Percentiles rank a stretch among this genome's conserved stretches.
Conservation (phyloP, 2,113 vertebrate species). For the Microcebus murinus region DNA sequence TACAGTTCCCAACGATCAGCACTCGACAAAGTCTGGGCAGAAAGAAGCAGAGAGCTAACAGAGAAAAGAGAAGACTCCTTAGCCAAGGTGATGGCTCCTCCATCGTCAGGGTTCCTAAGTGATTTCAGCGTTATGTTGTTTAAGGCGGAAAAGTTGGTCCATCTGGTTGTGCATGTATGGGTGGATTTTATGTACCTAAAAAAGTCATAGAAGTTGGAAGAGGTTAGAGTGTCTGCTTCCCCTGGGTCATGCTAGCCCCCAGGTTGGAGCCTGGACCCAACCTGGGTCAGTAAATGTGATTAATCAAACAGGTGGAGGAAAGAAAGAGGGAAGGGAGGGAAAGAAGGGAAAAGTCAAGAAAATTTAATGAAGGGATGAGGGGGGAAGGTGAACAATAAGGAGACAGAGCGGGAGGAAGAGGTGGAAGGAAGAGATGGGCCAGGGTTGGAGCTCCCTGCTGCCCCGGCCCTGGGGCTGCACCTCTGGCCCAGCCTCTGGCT, state of each 20-base stretch:
- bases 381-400: not conserved
- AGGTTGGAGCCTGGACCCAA: not conserved
- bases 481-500: not conserved
- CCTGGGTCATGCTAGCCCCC: not conserved
- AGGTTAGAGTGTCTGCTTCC: not conserved
- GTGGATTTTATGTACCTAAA: not conserved
- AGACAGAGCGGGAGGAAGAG: not conserved
- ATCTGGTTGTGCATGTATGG: too few species aligned
- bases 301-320: not conserved
- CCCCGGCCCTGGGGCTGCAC: not conserved
- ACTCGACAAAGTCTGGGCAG: not conserved
- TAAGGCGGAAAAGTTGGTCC: not conserved
- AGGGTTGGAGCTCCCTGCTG: slow-evolving; percentile 58
- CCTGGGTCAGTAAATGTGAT: not conserved
- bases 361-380: not conserved
- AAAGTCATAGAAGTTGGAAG: not conserved
- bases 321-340: not conserved
- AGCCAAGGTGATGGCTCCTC: not conserved
- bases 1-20: not conserved
- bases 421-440: slow-evolving; percentile 48
- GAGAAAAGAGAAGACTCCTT: not conserved
- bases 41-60: not conserved
- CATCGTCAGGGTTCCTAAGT: not conserved
- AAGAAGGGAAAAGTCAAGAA: not conserved
- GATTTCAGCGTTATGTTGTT: not conserved